These are phyloP conservation scores for Drosophila falleni DNA, from an alignment of 2,888 invertebrate genomes.

Conservation along the genomic window DNA sequence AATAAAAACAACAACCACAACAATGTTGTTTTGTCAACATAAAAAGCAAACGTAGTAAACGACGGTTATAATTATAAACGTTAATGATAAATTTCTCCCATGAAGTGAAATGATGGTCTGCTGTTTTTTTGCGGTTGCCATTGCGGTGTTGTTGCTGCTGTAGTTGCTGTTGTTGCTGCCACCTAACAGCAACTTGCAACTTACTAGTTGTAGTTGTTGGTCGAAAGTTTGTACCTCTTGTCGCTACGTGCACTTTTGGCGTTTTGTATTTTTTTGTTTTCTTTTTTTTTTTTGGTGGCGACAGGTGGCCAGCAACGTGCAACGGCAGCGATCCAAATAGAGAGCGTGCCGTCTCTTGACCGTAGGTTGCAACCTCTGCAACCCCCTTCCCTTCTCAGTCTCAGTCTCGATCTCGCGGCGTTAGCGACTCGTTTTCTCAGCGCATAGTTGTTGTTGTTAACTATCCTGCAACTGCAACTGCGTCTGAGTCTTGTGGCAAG, in stretches of 20 bases:
- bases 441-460: slow-evolving; percentile 41
- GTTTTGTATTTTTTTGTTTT: slow-evolving; percentile 20
- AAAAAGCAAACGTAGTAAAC: slow-evolving; percentile 36
- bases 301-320: slow-evolving; percentile 67
- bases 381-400: not conserved
- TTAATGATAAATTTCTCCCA: slow-evolving; percentile 66
- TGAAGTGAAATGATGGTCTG: slow-evolving; percentile 67
- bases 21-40: slow-evolving; percentile 41
- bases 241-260: slow-evolving; percentile 60
- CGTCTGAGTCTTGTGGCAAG: slow-evolving; percentile 48
- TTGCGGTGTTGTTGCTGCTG: slow-evolving; percentile 1
- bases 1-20: slow-evolving; percentile 1
- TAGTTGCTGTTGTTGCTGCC: not conserved
- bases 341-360: slow-evolving; percentile 63
- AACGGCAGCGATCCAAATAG: slow-evolving; percentile 41
- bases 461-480: slow-evolving; percentile 35
- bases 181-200: slow-evolving; percentile 24
- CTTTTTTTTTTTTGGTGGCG: slow-evolving; percentile 32
- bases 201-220: slow-evolving; percentile 16
- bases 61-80: slow-evolving; percentile 45
- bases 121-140: slow-evolving; percentile 20
- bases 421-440: slow-evolving; percentile 51
- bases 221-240: slow-evolving; percentile 57
- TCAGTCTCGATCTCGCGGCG: slow-evolving; percentile 28
- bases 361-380: slow-evolving; percentile 35